phyloP scores from a whole-genome alignment of 2,888 invertebrate genomes.

The Dinocampus coccinellae region DNA sequence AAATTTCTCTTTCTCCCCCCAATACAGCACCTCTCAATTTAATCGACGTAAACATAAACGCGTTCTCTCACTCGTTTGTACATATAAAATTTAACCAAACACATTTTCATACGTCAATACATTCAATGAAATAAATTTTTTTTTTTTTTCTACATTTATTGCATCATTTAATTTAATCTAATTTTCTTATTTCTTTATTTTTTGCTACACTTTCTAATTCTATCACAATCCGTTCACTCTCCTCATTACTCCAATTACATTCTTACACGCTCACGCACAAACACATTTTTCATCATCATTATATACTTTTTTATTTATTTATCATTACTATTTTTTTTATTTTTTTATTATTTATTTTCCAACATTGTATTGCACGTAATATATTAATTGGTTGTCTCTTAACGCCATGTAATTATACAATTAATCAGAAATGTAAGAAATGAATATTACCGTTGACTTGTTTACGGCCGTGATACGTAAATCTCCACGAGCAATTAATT shows the following conservation, averaged over 20 bases:
- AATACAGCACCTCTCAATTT: conserved; percentile 52
- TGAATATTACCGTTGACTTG: conserved; percentile 57
- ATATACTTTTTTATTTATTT: too few relatives aligned
- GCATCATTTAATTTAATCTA: not conserved
- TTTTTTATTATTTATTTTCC: too few relatives aligned
- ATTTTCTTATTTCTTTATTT: not conserved
- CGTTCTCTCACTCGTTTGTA: not conserved
- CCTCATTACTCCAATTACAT: not conserved
- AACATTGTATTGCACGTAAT: conserved; percentile 44
- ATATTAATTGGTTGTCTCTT: conserved; percentile 61
- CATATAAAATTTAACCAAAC: conserved; percentile 28
- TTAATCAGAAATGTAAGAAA: conserved; percentile 55
- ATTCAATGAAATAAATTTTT: conserved; percentile 3
- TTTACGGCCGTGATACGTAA: conserved; percentile 67
- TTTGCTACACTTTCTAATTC: not conserved
- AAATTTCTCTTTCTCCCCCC: too few relatives aligned
- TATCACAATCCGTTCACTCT: not conserved
- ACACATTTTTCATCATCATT: conserved; percentile 6
- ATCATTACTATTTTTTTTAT: too few relatives aligned
- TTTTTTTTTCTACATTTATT: not conserved
- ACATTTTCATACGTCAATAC: conserved; percentile 28
- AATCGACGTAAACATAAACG: conserved; percentile 40
- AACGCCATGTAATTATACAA: conserved; percentile 68
- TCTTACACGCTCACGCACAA: not conserved
- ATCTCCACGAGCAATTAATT: conserved; percentile 65